phyloP scores from a whole-genome alignment of 2,888 invertebrate genomes.

The Lasius platythorax region DNA sequence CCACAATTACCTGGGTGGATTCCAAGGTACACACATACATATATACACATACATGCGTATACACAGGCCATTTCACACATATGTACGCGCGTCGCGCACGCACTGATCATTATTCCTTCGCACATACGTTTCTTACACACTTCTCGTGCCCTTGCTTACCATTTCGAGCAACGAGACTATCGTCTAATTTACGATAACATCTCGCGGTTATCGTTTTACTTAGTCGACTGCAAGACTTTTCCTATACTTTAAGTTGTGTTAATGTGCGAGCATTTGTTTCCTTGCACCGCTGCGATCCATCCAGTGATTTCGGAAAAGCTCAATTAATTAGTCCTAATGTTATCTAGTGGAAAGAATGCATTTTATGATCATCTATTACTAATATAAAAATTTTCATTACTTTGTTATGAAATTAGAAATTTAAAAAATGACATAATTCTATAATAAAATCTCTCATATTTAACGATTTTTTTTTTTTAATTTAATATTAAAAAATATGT shows the following conservation, averaged over 20 bases:
- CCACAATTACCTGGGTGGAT: constrained; percentile 35
- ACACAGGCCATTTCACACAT: neutral
- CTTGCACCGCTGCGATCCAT: constrained; percentile 23
- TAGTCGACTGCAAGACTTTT: constrained; percentile 63
- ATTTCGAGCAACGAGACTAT: constrained; percentile 27
- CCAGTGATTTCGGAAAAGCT: neutral
- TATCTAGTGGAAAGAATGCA: neutral
- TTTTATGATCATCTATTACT: neutral
- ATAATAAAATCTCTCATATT: neutral
- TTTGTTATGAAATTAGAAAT: neutral
- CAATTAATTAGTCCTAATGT: constrained; percentile 19
- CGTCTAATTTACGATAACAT: constrained; percentile 53
- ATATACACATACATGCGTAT: neutral
- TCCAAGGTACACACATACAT: constrained; percentile 8
- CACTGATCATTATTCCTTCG: constrained; percentile 35
- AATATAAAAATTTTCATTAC: neutral
- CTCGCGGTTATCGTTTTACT: constrained; percentile 47
- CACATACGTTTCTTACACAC: constrained; percentile 46
- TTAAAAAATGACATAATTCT: neutral
- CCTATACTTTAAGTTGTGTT: constrained; percentile 55
- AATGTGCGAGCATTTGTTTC: constrained; percentile 13
- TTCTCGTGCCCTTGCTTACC: constrained; percentile 23
- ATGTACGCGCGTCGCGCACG: constrained; percentile 20
- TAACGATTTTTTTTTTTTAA: neutral
- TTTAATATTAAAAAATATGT: neutral